Conservation (phyloP, 2,888 invertebrate genomes). For the Nebria brevicollis region DNA sequence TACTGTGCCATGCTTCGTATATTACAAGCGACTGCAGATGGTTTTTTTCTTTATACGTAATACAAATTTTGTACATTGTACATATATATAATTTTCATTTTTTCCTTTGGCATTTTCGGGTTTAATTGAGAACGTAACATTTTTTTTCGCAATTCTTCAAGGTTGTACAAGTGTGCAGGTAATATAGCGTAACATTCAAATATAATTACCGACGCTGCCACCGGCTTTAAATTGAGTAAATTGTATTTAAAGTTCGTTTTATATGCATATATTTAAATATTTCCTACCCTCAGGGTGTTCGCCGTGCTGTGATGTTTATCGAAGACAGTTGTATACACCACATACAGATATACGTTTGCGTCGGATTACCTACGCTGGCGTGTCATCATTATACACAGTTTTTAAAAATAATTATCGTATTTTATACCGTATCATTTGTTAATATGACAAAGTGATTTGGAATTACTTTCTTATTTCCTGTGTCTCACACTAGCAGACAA, state of each 20-base stretch:
- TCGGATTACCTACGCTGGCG: slow-evolving; percentile 9
- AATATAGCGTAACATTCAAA: slow-evolving; percentile 23
- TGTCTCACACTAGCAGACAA: background rate
- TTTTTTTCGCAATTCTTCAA: slow-evolving; percentile 26
- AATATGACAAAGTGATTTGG: slow-evolving; percentile 36
- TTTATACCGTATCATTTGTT: slow-evolving; percentile 40
- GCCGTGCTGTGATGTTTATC: slow-evolving; percentile 11
- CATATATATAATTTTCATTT: slow-evolving; percentile 34
- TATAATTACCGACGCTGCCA: slow-evolving; percentile 37
- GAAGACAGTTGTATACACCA: slow-evolving; percentile 15
- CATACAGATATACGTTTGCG: slow-evolving; percentile 4
- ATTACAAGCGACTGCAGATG: slow-evolving; percentile 14
- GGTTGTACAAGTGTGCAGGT: slow-evolving; percentile 1
- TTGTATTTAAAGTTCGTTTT: slow-evolving; percentile 43
- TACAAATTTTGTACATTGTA: background rate
- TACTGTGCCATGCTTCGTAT: slow-evolving; percentile 21
- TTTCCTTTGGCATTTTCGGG: slow-evolving; percentile 26
- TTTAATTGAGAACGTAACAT: slow-evolving; percentile 39
- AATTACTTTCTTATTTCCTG: background rate
- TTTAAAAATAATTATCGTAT: slow-evolving; percentile 36
- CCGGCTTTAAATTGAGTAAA: slow-evolving; percentile 39
- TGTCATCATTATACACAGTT: slow-evolving; percentile 36
- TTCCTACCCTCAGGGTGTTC: slow-evolving; percentile 23
- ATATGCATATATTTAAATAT: slow-evolving; percentile 41
- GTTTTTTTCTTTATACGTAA: slow-evolving; percentile 22